Conservation (phyloP, 2,113 vertebrate genomes). For the Corythaeola cristata region DNA sequence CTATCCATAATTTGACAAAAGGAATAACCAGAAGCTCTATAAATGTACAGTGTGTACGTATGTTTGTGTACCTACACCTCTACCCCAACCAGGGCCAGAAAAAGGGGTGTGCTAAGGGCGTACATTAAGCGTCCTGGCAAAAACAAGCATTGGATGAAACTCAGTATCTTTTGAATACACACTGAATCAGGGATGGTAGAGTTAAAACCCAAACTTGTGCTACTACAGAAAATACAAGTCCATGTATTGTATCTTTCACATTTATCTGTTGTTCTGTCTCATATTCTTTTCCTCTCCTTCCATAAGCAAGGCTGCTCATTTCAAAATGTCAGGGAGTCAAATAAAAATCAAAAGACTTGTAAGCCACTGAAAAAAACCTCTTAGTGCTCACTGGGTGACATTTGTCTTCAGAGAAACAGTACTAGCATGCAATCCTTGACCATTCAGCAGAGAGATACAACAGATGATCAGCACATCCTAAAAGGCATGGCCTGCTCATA, state of each 20-base stretch:
- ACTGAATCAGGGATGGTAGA: neutral
- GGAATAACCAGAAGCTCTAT: neutral
- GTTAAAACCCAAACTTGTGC: neutral
- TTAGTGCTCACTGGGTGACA: neutral
- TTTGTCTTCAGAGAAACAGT: neutral
- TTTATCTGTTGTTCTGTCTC: neutral
- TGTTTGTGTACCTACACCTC: neutral
- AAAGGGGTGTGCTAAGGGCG: neutral
- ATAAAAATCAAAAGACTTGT: neutral
- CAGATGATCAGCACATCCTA: neutral
- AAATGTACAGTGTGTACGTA: neutral
- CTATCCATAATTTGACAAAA: neutral
- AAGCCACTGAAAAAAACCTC: neutral
- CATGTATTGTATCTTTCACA: fast-evolving
- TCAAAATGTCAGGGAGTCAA: neutral
- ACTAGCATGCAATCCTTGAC: neutral
- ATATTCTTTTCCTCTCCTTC: neutral
- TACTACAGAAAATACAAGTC: neutral
- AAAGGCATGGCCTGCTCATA: neutral
- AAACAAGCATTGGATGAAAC: neutral
- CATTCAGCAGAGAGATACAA: neutral
- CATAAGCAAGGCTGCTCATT: neutral
- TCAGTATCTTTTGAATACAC: fast-evolving
- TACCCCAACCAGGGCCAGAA: neutral
- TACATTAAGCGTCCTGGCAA: neutral